These are phyloP conservation scores for Masticophis lateralis DNA, from an alignment of 2,797 vertebrate genomes.

Conservation along the genomic window DNA sequence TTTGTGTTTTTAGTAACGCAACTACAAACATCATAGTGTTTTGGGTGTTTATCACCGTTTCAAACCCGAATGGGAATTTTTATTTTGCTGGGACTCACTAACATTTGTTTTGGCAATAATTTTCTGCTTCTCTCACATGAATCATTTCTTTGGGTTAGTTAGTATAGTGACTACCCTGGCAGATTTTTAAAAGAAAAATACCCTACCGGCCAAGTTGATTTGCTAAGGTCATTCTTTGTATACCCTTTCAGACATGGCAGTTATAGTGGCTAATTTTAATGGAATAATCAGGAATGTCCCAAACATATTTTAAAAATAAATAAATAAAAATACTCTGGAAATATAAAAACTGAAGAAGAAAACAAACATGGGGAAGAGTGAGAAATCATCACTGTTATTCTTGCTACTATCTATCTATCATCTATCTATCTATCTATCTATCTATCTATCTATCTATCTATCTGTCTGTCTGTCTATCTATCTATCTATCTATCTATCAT, in stretches of 20 bases:
- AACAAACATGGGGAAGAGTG: neutral
- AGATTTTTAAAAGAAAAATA: slow-evolving; percentile 50
- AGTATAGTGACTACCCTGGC: slow-evolving; percentile 45
- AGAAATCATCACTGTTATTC: neutral
- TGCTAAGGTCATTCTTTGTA: slow-evolving; percentile 20
- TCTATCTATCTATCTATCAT: neutral
- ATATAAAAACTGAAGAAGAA: neutral
- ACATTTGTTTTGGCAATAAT: slow-evolving; percentile 15
- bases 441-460: too few relatives aligned
- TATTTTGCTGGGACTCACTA: slow-evolving; percentile 47
- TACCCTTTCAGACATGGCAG: slow-evolving; percentile 17
- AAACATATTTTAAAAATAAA: slow-evolving; percentile 5
- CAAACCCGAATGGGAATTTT: slow-evolving; percentile 51
- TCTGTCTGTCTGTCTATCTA: neutral
- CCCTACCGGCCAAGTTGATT: slow-evolving; percentile 22
- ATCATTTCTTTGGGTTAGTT: slow-evolving; percentile 41
- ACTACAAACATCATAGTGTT: neutral
- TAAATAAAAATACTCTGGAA: neutral
- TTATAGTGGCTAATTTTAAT: slow-evolving; percentile 30
- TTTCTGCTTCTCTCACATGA: slow-evolving; percentile 31
- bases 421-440: neutral
- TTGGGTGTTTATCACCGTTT: slow-evolving; percentile 13
- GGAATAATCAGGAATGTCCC: slow-evolving; percentile 26
- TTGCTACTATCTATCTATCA: neutral
- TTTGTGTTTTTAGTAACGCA: neutral